Evolutionary conservation across 1,140 invertebrate species (phyloP), one percentile per base, ranked within the genome.

Genomic region (Laodelphax striatellus): DNA sequence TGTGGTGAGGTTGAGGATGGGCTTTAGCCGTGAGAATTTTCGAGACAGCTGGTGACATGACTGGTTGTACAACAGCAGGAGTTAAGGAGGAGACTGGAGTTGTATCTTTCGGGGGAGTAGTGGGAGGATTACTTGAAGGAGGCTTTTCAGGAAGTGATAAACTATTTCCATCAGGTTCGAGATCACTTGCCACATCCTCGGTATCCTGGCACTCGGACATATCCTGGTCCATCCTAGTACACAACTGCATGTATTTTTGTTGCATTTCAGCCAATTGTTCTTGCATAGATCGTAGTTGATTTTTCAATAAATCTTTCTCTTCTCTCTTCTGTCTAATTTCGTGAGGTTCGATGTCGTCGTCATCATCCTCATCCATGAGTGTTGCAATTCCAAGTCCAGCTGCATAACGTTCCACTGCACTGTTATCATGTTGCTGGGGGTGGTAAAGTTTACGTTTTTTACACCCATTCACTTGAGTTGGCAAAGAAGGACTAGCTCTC

Each of bases 391-490:
- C n/a, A 76, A 70, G 28, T 76, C 74, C 5, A 75, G 63, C 70
- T 62, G 80, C 79, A 69, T 87, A 88, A 19, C 86, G 73, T 63
- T 87, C 83, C 21, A 81, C 81, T 60, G 83, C 82, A 67, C 75
- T 71, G 62, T 76, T 85, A 69, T 92, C 90, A 70, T 95, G 92
- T 68, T 96, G 93, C 70, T 95, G 92, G 1, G 94, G 94, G 67
- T 96, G 91, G 71, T 96, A 96, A n/a, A 97, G 79, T 74, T 97
- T 98, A 19, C 94, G 81, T 76, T 97, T 97, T 72, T 95, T 95
- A 76, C 89, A 96, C 44, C 89, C 93, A 73, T 91, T 94, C 58
- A 91, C 88, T 72, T 83, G 80, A 5, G 80, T 76, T 0, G 75
- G 78, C 16, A 85, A 79, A 22, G 83, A 84, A 8, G 90, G 88